These are phyloP conservation scores for Irena cyanogastra DNA, from an alignment of 2,113 vertebrate species.

Conservation along the genomic window DNA sequence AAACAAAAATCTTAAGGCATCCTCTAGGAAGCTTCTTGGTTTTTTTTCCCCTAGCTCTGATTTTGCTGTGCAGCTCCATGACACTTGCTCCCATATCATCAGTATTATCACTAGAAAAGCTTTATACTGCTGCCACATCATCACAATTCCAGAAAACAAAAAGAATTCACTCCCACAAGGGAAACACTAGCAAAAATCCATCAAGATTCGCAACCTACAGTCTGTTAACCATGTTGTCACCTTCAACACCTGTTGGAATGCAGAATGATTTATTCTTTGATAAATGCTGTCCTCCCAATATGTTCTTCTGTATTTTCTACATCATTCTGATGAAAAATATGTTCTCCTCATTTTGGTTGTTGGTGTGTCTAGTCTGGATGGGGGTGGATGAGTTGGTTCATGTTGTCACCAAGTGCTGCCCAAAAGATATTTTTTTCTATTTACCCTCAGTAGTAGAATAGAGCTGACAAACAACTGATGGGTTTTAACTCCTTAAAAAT, in stretches of 20 bases:
- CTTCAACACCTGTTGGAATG: background rate
- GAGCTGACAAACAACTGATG: background rate
- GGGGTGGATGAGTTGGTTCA: background rate
- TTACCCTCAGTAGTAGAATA: background rate
- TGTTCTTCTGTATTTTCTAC: background rate
- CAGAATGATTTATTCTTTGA: background rate
- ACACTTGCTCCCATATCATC: background rate
- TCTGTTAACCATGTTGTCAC: background rate
- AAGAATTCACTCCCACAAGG: background rate
- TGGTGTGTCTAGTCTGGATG: background rate
- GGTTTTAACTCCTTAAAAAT: background rate
- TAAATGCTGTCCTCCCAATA: background rate
- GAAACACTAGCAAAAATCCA: background rate
- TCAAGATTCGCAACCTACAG: background rate
- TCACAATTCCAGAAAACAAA: background rate
- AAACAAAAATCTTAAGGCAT: background rate
- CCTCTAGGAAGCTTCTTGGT: background rate
- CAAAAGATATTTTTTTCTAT: background rate
- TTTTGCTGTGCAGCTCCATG: background rate
- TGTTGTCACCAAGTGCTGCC: background rate
- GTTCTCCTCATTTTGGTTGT: background rate
- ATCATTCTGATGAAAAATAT: background rate
- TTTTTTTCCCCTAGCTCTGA: background rate
- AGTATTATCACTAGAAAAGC: background rate
- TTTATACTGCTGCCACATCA: background rate